Percentiles rank a stretch among this genome's conserved stretches.
These are phyloP conservation scores for Megalonaias nervosa DNA, from an alignment of 1,140 invertebrate species.

Conservation along the genomic window DNA sequence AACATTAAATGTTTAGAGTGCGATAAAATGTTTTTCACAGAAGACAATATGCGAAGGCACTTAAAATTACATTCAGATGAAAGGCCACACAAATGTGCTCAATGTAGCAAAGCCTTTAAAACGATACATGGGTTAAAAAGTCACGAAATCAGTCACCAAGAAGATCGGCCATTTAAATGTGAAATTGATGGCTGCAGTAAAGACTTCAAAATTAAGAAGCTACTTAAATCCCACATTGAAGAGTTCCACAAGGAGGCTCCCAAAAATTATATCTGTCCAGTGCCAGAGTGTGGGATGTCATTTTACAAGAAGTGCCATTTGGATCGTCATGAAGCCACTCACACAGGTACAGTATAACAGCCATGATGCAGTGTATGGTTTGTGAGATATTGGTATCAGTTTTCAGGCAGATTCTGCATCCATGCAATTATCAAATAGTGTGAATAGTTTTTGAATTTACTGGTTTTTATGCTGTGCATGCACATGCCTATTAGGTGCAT, in stretches of 20 bases:
- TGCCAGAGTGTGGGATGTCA: slow-evolving; percentile 55
- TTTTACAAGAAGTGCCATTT: slow-evolving; percentile 66
- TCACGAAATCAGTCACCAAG: slow-evolving; percentile 52
- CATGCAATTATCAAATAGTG: too few species aligned
- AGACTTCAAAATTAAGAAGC: slow-evolving; percentile 51
- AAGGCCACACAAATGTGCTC: slow-evolving; percentile 30
- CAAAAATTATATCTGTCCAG: slow-evolving; percentile 57
- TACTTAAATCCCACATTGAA: slow-evolving; percentile 54
- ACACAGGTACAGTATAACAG: slow-evolving; percentile 50
- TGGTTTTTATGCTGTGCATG: too few species aligned
- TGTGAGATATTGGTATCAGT: too few species aligned
- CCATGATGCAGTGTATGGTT: too few species aligned
- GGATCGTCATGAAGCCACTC: slow-evolving; percentile 59
- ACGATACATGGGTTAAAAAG: slow-evolving; percentile 48
- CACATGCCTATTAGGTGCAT: too few species aligned
- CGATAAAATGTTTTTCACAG: slow-evolving; percentile 60
- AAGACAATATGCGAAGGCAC: slow-evolving; percentile 69
- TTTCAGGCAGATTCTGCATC: too few species aligned
- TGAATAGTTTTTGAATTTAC: too few species aligned
- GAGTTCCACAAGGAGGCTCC: slow-evolving; percentile 56
- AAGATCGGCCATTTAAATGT: slow-evolving; percentile 49
- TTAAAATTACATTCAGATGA: slow-evolving; percentile 70
- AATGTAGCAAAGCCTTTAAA: slow-evolving; percentile 72
- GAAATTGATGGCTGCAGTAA: slow-evolving; percentile 57
- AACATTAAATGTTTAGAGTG: slow-evolving; percentile 55